Percentiles rank a stretch among this genome's conserved stretches.
Conservation (phyloP, 2,113 vertebrate species). For the Piliocolobus tephrosceles region DNA sequence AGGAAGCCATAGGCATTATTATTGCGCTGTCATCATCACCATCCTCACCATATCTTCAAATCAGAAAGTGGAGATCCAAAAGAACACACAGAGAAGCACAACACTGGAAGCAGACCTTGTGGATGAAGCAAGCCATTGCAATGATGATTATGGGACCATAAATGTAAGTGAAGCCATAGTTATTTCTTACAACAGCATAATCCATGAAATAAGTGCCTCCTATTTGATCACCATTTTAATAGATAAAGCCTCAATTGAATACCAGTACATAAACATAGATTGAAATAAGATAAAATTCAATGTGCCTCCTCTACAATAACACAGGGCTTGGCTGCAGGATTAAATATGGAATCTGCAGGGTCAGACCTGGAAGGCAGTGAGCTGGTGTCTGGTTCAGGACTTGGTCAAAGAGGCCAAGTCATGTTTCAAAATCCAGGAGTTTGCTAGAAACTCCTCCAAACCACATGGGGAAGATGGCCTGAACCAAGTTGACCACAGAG, state of each 20-base stretch:
- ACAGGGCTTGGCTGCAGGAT: background rate
- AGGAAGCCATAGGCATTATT: background rate
- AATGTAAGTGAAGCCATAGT: background rate
- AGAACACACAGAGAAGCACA: background rate
- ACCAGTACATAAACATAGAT: background rate
- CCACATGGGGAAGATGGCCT: background rate
- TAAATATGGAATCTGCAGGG: background rate
- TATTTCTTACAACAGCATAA: background rate
- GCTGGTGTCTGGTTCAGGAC: background rate
- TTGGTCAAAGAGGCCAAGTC: background rate
- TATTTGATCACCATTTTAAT: background rate
- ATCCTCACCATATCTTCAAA: background rate
- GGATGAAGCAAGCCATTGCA: background rate
- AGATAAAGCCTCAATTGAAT: background rate
- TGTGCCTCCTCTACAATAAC: background rate
- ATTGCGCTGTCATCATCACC: background rate
- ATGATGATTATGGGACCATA: background rate
- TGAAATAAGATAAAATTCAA: background rate
- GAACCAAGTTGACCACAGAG: background rate
- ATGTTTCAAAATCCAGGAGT: background rate
- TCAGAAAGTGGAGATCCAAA: background rate
- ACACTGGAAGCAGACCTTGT: background rate
- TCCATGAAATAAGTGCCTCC: background rate
- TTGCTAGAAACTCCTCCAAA: background rate
- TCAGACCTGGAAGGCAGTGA: conserved; percentile 9